Base-by-base conservation (phyloP, 2,888 invertebrate species). In the Panzeria rudis region DNA sequence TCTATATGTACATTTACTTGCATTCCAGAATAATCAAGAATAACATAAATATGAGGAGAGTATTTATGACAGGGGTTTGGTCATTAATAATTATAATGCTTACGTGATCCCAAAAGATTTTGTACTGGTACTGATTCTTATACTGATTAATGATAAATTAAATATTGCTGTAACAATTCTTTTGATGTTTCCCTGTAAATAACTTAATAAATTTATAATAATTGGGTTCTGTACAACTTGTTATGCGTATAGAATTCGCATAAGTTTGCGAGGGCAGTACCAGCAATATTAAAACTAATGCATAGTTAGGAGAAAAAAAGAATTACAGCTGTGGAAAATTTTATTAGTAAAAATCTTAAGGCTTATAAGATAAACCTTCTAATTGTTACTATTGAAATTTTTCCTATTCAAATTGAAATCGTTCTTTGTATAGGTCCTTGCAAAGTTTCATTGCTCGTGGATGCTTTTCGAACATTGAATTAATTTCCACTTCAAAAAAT, bases 171-270 rank as follows among this genome's bases (percentile, higher is more conserved):
- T 13, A 17, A 47, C 68, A 77, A 77, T 77, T 77, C 68, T 41
- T 78, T 71, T 71, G 78, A 69, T 61, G 71, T 69, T 52, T 76
- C 20, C 29, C 13, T 29, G 35, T 44, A 64, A 64, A 41, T 64
- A 44, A 44, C 23, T 44, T 64, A 64, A 25, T 44, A 25, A 25
- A 64, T 44, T 41, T 44, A 2, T n/a, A 25, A 64, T 64, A 64
- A 62, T 20, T 62, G 38, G 13, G 1, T 23, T 15, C 7, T 23
- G 13, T 15, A 13, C 8, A 41, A 23, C 0, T 5, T 23, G 38
- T 2, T 23, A 3, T 17, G 15, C 3, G 1, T 59, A n/a, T 0
- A 20, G 1, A 61, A 20, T 9, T 13, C 23, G 7, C n/a, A 3
- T 32, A 8, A 32, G 32, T 9, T 56, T n/a, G 17, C 35, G 59